These are phyloP conservation scores for Sphenodon punctatus DNA, from an alignment of 2,797 vertebrate genomes.

Conservation along the genomic window DNA sequence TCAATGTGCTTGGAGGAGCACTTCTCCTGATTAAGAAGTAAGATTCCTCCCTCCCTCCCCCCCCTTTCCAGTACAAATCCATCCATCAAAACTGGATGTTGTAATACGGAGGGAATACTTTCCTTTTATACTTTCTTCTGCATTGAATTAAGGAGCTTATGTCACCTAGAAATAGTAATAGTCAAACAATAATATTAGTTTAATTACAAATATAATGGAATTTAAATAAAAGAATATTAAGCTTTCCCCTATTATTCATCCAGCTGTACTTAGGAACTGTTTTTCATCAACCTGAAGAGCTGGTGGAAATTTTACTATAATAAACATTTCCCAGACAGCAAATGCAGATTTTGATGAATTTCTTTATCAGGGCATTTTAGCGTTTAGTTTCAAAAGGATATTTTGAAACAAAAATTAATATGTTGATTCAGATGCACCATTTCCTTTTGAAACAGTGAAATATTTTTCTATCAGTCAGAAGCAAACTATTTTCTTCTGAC, in stretches of 20 bases:
- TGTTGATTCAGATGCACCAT: too few relatives aligned
- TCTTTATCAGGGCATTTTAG: too few relatives aligned
- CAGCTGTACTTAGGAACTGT: neutral
- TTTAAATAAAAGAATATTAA: neutral
- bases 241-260: neutral
- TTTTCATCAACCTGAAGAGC: neutral
- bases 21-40: neutral
- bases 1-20: constrained; percentile 38
- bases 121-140: neutral
- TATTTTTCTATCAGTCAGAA: too few relatives aligned
- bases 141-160: neutral
- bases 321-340: too few relatives aligned
- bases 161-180: too few relatives aligned
- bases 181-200: neutral
- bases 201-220: neutral
- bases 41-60: neutral
- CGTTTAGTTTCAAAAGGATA: too few relatives aligned
- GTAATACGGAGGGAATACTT: accelerated
- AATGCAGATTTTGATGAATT: too few relatives aligned
- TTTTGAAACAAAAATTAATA: too few relatives aligned
- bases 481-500: too few relatives aligned
- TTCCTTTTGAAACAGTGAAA: too few relatives aligned
- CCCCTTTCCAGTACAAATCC: neutral
- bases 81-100: neutral
- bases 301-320: too few relatives aligned